phyloP scores from a whole-genome alignment of 2,797 vertebrate genomes.

The Miichthys miiuy region DNA sequence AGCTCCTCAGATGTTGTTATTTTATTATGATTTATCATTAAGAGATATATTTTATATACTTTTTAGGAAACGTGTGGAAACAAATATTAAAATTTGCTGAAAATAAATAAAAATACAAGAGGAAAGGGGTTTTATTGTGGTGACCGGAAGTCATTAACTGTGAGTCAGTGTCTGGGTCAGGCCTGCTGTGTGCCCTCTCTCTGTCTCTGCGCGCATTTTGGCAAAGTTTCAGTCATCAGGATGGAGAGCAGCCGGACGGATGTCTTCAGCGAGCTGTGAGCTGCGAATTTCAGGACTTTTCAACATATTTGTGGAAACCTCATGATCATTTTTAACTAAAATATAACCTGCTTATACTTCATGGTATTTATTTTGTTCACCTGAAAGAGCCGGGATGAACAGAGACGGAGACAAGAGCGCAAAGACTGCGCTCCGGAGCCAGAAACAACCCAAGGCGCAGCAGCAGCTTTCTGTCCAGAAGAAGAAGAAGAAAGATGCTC shows the following conservation, averaged over 20 bases:
- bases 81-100: not conserved
- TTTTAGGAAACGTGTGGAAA: not conserved
- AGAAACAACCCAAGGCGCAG: conserved; percentile 69
- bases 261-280: not conserved
- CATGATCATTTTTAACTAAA: not conserved
- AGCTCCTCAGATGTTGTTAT: not conserved
- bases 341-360: not conserved
- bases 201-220: conserved; percentile 11
- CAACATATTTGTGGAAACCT: not conserved
- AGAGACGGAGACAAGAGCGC: conserved; percentile 67
- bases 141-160: conserved; percentile 48
- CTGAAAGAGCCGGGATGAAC: conserved; percentile 68
- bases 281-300: not conserved
- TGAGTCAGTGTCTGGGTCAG: not conserved
- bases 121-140: conserved; percentile 52
- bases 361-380: not conserved
- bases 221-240: conserved; percentile 54
- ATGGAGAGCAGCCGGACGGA: conserved; percentile 27
- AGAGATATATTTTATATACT: not conserved
- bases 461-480: conserved; percentile 80
- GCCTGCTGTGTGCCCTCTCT: not conserved
- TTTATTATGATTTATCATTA: not conserved
- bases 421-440: conserved; percentile 63
- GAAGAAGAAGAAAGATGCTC: conserved; percentile 84
- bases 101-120: not conserved